A percentile compares a stretch with the other conserved stretches of the same genome.
These are phyloP conservation scores for Chaetogeoica ovagalla DNA, from an alignment of 2,888 invertebrate genomes.

Conservation along the genomic window DNA sequence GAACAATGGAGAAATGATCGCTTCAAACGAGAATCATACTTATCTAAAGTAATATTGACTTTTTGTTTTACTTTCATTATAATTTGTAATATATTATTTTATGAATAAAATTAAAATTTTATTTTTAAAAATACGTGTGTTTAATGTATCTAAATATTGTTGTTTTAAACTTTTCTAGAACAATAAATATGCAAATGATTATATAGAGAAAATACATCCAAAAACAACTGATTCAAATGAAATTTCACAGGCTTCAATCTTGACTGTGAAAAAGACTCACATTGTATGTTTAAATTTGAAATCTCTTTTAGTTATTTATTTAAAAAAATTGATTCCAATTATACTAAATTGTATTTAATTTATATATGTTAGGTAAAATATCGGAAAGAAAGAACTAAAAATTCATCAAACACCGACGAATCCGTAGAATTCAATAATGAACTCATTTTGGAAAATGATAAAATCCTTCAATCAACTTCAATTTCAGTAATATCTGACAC, in stretches of 20 bases:
- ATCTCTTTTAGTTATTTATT: neutral
- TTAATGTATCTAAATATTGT: neutral
- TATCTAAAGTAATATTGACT: slow-evolving; percentile 58
- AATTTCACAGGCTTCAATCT: neutral
- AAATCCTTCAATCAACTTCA: neutral
- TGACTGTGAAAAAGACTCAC: slow-evolving; percentile 20
- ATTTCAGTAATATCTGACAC: neutral
- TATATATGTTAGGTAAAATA: no score
- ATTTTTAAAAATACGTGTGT: neutral
- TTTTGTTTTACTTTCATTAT: no score
- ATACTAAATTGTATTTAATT: neutral
- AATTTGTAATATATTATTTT: neutral
- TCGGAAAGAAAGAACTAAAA: no score
- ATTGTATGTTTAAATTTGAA: neutral
- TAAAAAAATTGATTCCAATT: neutral
- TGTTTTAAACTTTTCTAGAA: slow-evolving; percentile 7
- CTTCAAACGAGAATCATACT: slow-evolving; percentile 77
- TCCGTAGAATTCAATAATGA: neutral
- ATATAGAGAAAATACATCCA: no score
- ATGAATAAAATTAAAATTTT: neutral
- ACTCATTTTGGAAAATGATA: neutral
- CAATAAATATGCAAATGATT: slow-evolving; percentile 18
- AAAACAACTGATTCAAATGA: neutral
- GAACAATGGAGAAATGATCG: slow-evolving; percentile 78
- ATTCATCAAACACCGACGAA: neutral